These are phyloP conservation scores for Eptatretus burgeri DNA, from an alignment of 2,113 vertebrate genomes.

Conservation along the genomic window DNA sequence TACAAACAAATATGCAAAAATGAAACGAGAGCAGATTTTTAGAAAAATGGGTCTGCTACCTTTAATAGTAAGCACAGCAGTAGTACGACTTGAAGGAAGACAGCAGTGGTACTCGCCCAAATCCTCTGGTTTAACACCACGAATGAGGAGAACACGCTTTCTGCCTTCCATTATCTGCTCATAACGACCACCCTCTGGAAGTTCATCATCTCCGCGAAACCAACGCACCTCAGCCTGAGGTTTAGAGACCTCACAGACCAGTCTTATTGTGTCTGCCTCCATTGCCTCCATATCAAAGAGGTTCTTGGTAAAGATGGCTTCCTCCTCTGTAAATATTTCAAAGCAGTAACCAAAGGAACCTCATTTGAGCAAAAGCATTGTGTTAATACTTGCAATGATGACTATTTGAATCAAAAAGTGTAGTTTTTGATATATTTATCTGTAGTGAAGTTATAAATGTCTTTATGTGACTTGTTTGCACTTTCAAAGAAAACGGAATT, in stretches of 20 bases:
- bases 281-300: conserved; percentile 54
- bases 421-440: background rate
- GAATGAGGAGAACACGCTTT: conserved; percentile 53
- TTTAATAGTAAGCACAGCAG: conserved; percentile 41
- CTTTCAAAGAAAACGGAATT: no score
- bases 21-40: conserved; percentile 2
- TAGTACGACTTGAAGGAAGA: conserved; percentile 33
- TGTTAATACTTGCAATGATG: no score
- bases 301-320: conserved; percentile 73
- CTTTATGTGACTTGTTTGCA: background rate
- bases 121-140: conserved; percentile 44
- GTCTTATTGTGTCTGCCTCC: conserved; percentile 64
- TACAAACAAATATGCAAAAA: background rate
- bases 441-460: background rate
- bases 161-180: conserved; percentile 48
- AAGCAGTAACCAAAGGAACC: no score
- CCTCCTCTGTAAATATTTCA: conserved; percentile 66
- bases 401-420: conserved; percentile 8
- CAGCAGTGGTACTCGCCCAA: conserved; percentile 46
- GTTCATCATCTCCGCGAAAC: conserved; percentile 56
- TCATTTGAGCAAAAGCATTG: no score
- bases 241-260: conserved; percentile 84
- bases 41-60: conserved; percentile 20
- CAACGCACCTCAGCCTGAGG: conserved; percentile 47
- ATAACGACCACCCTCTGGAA: conserved; percentile 61